Evolutionary conservation across 1,140 invertebrate species (phyloP).

Genomic region (Metaphire vulgaris): DNA sequence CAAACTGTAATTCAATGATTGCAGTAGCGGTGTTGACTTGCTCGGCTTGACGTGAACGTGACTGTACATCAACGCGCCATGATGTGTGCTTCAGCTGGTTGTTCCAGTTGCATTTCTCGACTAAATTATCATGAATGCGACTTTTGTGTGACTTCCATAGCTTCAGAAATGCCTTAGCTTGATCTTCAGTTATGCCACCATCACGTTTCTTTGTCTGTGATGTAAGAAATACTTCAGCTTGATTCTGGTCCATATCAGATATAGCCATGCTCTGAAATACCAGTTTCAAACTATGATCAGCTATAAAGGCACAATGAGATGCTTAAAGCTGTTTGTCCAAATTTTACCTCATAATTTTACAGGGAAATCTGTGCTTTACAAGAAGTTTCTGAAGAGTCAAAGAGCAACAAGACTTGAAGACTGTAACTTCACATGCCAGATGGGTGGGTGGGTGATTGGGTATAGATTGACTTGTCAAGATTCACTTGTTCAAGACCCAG

Average conservation of each 20-base stretch:
- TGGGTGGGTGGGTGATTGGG: too few relatives aligned
- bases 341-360: too few relatives aligned
- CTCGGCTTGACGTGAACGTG: conserved; percentile 41
- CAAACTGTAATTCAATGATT: conserved; percentile 48
- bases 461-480: too few relatives aligned
- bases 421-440: too few relatives aligned
- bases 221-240: conserved; percentile 45
- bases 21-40: conserved; percentile 46
- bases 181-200: conserved; percentile 43
- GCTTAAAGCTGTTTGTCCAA: too few relatives aligned
- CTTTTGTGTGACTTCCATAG: conserved; percentile 49
- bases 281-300: too few relatives aligned
- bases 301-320: too few relatives aligned
- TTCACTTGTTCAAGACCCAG: too few relatives aligned
- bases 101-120: conserved; percentile 44
- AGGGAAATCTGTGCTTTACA: too few relatives aligned
- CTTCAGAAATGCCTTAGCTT: conserved; percentile 43
- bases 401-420: too few relatives aligned
- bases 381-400: too few relatives aligned
- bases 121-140: conserved; percentile 47
- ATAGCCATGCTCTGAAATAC: conserved; percentile 46
- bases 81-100: conserved; percentile 43
- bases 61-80: conserved; percentile 49
- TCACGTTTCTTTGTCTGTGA: conserved; percentile 45
- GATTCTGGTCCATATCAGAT: conserved; percentile 48